Base-by-base conservation (phyloP, 2,888 invertebrate genomes). In the Melanostoma scalare region DNA sequence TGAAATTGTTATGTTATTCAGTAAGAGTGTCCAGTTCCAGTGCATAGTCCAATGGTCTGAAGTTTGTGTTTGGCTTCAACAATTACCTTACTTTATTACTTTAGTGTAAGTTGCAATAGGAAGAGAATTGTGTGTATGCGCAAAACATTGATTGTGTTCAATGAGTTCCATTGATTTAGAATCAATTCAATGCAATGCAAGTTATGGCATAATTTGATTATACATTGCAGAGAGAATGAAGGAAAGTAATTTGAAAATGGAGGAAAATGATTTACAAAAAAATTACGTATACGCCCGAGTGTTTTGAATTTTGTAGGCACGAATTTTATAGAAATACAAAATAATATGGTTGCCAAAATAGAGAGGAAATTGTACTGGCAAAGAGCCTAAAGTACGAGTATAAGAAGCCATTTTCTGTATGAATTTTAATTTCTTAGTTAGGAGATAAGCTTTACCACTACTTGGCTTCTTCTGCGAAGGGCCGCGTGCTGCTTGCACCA, bases 151-250 rank as follows among this genome's bases (percentile, higher is more conserved):
- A 40, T 63, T 72, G 38, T 40, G 30, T 40, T 10, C 9, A 38
- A 20, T 30, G 38, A 52, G 58, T 53, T 67, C 67, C 58, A 74
- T 69, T 74, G 69, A 61, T 76, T 76, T 60, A 72, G 81, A 81
- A 81, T 81, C 72, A 61, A 80, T 80, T 65, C 40, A 67, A 75
- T 48, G 53, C 75, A 67, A 36, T 72, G 71, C 48, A 67, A 72
- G 67, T 76, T 50, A 76, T 76, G 71, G 50, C 76, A 72, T 80
- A 75, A 75, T 80, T 80, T 67, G 53, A 80, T 46, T 48, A 44
- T 71, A 71, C 58, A 71, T 80, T 80, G 58, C 20, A 8, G 31
- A 58, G 5, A 4, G 52, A 58, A 33, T 53, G 61, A 52, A 30
- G 10, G 50, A 61, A 52, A 60, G 42, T 10, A 44, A 6, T 53